Base-by-base conservation (phyloP, 2,888 invertebrate genomes). In the Gerosis bhagava region DNA sequence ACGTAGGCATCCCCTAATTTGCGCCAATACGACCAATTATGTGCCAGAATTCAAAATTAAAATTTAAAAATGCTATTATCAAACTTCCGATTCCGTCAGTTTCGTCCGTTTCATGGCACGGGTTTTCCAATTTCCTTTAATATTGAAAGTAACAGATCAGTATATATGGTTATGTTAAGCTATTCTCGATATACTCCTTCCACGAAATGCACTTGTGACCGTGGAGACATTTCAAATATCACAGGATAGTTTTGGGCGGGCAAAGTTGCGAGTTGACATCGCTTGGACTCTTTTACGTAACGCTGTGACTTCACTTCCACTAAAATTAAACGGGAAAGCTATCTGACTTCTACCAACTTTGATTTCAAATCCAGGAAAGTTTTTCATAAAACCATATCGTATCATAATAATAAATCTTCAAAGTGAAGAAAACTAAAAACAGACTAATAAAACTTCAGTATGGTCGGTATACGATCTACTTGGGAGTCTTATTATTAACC, bases 221-320 rank as follows among this genome's bases (percentile, higher is more conserved):
- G 16, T 12, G 21, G 21, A 17, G 29, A 44, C 28, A 43, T 43
- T 43, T 28, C 19, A 26, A 34, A 43, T 35, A 28, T 43, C 21
- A 44, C 25, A 22, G 26, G 44, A 16, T 44, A 36, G 21, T 44
- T 44, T 44, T 44, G 22, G 29, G 21, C 13, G 17, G 21, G 26
- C 7, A 24, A 36, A 45, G 29, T 45, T 37, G 44, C n/a, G 11
- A 44, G 35, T 36, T 44, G 35, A 44, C 28, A 29, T 44, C 35
- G 7, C 16, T 24, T 16, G 45, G 31, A 45, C 24, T 45, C 37
- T 45, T 39, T 39, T 37, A 25, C 29, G 16, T 31, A 37, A 45
- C 11, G 24, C 31, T 24, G 22, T 8, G 17, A 31, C 24, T 45
- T 37, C 22, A 22, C 13, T 31, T 29, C 15, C 22, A 37, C 11